phyloP scores from a whole-genome alignment of 2,797 vertebrate species.

The Phrynocephalus vlangalii region DNA sequence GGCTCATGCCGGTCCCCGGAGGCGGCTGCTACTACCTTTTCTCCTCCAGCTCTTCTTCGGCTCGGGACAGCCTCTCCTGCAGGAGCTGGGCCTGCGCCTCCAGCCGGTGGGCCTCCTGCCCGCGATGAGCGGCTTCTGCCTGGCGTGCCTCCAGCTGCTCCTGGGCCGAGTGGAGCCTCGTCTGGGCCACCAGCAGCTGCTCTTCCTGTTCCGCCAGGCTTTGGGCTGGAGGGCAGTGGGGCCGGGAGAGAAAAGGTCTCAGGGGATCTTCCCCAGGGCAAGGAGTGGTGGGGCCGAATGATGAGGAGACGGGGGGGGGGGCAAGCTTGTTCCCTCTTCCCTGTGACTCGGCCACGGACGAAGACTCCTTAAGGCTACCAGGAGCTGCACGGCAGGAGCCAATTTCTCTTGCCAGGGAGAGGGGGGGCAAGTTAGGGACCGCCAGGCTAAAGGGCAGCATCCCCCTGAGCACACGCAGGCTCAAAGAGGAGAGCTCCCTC shows the following conservation, averaged over 20 bases:
- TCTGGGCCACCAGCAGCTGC: conserved; percentile 55
- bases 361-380: neutral
- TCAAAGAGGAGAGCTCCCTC: too few relatives aligned
- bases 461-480: too few relatives aligned
- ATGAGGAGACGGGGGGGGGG: too few relatives aligned
- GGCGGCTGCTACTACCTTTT: conserved; percentile 69
- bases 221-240: conserved; percentile 51
- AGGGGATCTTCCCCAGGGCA: too few relatives aligned
- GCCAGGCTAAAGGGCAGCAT: too few relatives aligned
- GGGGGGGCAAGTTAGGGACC: too few relatives aligned
- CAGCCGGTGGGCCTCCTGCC: conserved; percentile 56
- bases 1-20: neutral
- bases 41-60: conserved; percentile 51
- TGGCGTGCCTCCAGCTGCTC: conserved; percentile 62
- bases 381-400: neutral
- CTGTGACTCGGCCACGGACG: neutral
- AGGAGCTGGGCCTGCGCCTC: conserved; percentile 63
- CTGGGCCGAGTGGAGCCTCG: conserved; percentile 57
- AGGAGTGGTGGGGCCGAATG: neutral
- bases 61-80: conserved; percentile 33
- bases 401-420: too few relatives aligned
- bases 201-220: conserved; percentile 71
- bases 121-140: conserved; percentile 55
- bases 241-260: too few relatives aligned
- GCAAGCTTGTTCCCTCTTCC: too few relatives aligned